These are phyloP conservation scores for Salarias fasciatus DNA, from an alignment of 2,797 vertebrate species.

Conservation along the genomic window DNA sequence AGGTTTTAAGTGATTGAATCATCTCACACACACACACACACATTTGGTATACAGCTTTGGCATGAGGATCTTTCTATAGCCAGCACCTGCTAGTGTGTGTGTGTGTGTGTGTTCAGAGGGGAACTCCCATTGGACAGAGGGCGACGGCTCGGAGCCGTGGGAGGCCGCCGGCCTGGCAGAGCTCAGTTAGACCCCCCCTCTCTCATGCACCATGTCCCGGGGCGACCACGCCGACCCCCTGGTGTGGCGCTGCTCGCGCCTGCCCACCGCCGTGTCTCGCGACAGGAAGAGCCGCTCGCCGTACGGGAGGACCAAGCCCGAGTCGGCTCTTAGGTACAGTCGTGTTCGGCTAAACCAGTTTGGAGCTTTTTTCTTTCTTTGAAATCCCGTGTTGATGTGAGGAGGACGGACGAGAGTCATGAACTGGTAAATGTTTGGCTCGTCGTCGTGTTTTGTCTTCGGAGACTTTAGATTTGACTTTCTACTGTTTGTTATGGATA, in stretches of 20 bases:
- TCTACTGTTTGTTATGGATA: no score
- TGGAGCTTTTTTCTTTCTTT: neutral
- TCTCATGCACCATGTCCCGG: conserved; percentile 75
- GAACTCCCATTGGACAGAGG: conserved; percentile 62
- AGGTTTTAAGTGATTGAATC: no score
- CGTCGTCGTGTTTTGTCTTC: no score
- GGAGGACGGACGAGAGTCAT: conserved; percentile 53
- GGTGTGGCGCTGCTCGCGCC: conserved; percentile 71
- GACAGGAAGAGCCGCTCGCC: conserved; percentile 77
- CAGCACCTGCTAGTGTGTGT: conserved; percentile 79
- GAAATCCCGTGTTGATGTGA: neutral
- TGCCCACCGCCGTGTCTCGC: conserved; percentile 71
- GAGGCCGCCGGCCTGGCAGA: conserved; percentile 52
- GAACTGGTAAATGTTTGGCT: conserved; percentile 61
- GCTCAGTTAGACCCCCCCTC: conserved; percentile 54
- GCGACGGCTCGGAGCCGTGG: conserved; percentile 59
- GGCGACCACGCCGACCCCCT: conserved; percentile 67
- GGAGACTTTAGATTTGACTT: no score
- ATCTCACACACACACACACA: conserved; percentile 20
- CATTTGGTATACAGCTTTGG: conserved; percentile 70
- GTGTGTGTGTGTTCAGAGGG: conserved; percentile 30
- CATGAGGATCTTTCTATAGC: conserved; percentile 82
- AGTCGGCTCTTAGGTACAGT: conserved; percentile 77
- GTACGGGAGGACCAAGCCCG: conserved; percentile 67
- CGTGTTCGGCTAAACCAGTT: no score